Base-by-base conservation (phyloP, 2,113 vertebrate genomes). In the Notechis scutatus region DNA sequence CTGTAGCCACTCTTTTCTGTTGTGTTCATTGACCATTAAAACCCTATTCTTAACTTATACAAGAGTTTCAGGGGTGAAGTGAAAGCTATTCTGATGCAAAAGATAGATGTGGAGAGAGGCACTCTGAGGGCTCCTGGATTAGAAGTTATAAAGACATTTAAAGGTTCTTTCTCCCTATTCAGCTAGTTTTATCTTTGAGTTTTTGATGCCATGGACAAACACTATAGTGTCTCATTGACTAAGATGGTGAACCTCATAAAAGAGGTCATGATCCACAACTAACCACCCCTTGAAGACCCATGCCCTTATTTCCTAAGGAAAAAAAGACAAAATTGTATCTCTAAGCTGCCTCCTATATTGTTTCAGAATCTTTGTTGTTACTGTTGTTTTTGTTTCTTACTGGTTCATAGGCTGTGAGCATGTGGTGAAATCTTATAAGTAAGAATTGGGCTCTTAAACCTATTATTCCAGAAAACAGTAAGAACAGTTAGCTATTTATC, bases 11-110 rank as follows among this genome's bases (percentile, higher is more conserved):
- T 95, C 95, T 97, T 96, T 98, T 98, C 99, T 98, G 99, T 98
- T 97, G 95, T 97, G 97, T 98, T 98, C 98, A 99, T 97, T 97
- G 97, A 98, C 98, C 98, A 98, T 98, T 98, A 98, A 98, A 98
- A 98, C 97, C 97, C 96, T 92, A 95, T 94, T 97, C 97, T 97
- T 98, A 98, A 98, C 98, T 98, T 97, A 98, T 94, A 96, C 97
- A 98, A 98, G 98, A 98, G 97, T 99, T 99, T 98, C 92, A 52
- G 50, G 42, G 26, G 15, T 26, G 59, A 93, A 95, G 95, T 98
- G 98, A 96, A 97, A 98, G 98, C 98, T 97, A 99, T 99, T 99
- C 98, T 99, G 97, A 99, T 99, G 99, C 97, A 99, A 99, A 99
- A 86, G 92, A 94, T 92, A 95, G 94, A 59, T 1, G 92, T 90